Evolutionary conservation across 2,888 invertebrate species (phyloP).

Genomic region (Lasioglossum calceatum): DNA sequence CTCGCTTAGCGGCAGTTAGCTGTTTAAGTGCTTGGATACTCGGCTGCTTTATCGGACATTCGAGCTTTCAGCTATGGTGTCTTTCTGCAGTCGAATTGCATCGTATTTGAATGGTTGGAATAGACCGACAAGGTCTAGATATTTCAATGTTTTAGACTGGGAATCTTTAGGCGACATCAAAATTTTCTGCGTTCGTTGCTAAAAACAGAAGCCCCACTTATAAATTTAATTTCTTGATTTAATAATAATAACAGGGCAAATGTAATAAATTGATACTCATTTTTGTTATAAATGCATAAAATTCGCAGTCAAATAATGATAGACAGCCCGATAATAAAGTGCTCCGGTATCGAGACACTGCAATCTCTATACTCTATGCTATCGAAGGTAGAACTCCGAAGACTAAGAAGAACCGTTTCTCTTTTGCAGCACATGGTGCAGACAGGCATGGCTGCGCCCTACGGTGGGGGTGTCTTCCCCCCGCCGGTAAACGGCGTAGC

Average conservation of each 20-base stretch:
- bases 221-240: too few species aligned
- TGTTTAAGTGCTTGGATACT: neutral
- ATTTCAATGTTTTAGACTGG: too few species aligned
- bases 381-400: neutral
- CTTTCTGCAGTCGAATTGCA: neutral
- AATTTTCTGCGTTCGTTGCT: too few species aligned
- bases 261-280: too few species aligned
- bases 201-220: too few species aligned
- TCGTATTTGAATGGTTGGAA: neutral
- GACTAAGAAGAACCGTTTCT: constrained; percentile 51
- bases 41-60: neutral
- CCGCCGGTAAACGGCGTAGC: constrained; percentile 86
- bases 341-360: neutral
- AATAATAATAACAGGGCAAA: too few species aligned
- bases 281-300: too few species aligned
- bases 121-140: too few species aligned
- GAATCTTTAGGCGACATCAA: too few species aligned
- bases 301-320: neutral
- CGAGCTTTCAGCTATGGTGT: neutral
- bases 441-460: constrained; percentile 93
- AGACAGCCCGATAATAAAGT: neutral
- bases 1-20: neutral
- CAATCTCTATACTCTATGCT: neutral
- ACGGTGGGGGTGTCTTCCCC: constrained; percentile 87
- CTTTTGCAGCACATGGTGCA: constrained; percentile 96